Base-by-base conservation (phyloP, 1,140 invertebrate genomes). In the Bombus difficillimus region DNA sequence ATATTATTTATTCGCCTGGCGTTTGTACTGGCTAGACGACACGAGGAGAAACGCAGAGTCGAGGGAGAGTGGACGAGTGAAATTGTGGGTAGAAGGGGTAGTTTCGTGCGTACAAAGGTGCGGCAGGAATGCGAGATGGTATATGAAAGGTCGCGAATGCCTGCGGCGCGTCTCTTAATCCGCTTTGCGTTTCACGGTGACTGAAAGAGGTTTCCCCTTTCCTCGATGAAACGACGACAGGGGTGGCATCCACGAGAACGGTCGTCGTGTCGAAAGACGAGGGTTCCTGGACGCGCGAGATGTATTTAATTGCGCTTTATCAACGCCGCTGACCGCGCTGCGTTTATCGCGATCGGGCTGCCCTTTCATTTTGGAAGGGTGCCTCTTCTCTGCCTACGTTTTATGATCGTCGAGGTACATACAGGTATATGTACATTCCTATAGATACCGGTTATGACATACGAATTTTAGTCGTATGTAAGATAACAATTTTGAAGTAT, bases 1-100 rank as follows among this genome's bases (percentile, higher is more conserved):
- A 93, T 94, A 93, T 93, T 94, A 95, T 94, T 94, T 92, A 93
- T 94, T 92, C 89, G 90, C 82, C 80, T 76, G 80, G 69, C 86
- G 91, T 53, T 53, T 53, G 47, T 53, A 53, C 47, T 53, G 22
- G 47, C 18, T 53, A 18, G 47, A 6, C 18, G 47, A 53, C 6
- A 6, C 47, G 12, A 12, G 28, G 74, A 15, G 53, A 59, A 59
- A 37, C 18, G 13, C 22, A 32, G 34, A 76, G 18, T 53, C 18
- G 47, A 53, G 47, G 0, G 9, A 69, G 68, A 66, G 22, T 43
- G 41, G 43, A 37, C 76, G 34, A 62, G 83, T 3, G 4, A 34
- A 18, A 25, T 25, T 4, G 10, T 15, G 39, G 28, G 72, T 3
- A 22, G 18, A 81, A 41, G 47, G 66, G 64, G 32, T 37, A 34